Evolutionary conservation across 2,797 vertebrate genomes (phyloP), one percentile per base, ranked within the genome.

Genomic region (Lophura swinhoii): DNA sequence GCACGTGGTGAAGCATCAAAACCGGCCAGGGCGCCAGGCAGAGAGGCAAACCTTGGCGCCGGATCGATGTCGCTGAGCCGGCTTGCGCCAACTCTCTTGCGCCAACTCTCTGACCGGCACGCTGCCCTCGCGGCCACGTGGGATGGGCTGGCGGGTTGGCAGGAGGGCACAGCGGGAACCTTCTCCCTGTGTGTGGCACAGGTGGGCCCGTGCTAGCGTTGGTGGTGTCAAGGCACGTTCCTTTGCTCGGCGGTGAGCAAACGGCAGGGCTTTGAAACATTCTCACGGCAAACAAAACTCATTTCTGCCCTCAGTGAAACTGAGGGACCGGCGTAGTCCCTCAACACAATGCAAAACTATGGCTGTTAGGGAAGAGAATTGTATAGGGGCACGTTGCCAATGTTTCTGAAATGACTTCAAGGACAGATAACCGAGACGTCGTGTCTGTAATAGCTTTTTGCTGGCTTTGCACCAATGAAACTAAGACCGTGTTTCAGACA

Each of bases 21-120:
- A 62, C 95, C 97, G 97, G 97, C 97, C 96, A 76, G 89, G 96
- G 96, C 89, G 96, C 96, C 96, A 80, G 96, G 91, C 90, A 64
- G 75, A 91, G 97, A 98, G 98, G 98, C 98, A 98, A 98, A 97
- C 96, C 96, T 97, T 97, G 97, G 97, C 94, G 91, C 97, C 81
- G 73, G 97, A 94, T 88, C 84, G 43, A 93, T 69, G 94, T 90
- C 55, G 26, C 95, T 88, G 28, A 82, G 84, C 91, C 95, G 89
- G 63, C 56, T 10, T 62, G 82, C 3, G 28, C 83, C 91, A 71
- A 39, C 37, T 67, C 66, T 74, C 63, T 6, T 62, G 82, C 3
- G 28, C 83, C 91, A 71, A 41, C 37, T 67, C 66, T 72, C 63
- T 6, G 2, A 23, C 90, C 48, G 48, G 80, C 15, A 2, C 7